Evolutionary conservation across 2,113 vertebrate genomes (phyloP).

Genomic region (Balaeniceps rex): DNA sequence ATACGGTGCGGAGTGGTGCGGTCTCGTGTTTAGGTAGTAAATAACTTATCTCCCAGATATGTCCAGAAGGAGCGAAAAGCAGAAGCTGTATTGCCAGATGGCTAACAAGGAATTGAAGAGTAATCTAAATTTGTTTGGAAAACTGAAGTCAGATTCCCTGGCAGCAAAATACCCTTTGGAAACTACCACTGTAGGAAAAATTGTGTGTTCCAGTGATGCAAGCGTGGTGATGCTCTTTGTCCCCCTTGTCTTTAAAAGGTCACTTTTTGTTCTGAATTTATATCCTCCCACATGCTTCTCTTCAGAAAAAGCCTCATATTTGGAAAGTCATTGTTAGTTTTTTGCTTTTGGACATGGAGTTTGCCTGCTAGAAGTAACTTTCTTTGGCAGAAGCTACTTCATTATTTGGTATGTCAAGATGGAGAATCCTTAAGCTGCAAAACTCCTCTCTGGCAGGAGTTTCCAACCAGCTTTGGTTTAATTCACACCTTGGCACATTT

Average conservation of each 20-base stretch:
- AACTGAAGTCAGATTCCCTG: constrained; percentile 6
- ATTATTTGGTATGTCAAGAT: background rate
- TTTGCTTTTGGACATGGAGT: background rate
- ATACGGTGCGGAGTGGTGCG: background rate
- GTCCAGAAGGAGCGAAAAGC: background rate
- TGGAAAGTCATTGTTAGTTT: background rate
- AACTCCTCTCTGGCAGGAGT: background rate
- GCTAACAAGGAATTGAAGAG: background rate
- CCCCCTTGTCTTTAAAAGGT: constrained; percentile 33
- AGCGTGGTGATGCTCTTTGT: background rate
- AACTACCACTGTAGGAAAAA: background rate
- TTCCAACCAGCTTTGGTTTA: background rate
- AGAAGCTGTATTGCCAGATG: background rate
- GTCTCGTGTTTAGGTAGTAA: background rate
- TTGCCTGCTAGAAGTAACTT: background rate
- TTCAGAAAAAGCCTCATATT: background rate
- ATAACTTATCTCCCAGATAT: background rate
- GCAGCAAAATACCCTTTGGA: background rate
- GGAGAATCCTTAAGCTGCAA: background rate
- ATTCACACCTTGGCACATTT: background rate
- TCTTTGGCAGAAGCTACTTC: background rate
- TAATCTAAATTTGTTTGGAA: background rate
- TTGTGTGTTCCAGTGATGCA: background rate
- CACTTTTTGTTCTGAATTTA: background rate
- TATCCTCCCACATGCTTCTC: background rate